Conservation (phyloP, 2,797 vertebrate species). For the Knipowitschia caucasica region DNA sequence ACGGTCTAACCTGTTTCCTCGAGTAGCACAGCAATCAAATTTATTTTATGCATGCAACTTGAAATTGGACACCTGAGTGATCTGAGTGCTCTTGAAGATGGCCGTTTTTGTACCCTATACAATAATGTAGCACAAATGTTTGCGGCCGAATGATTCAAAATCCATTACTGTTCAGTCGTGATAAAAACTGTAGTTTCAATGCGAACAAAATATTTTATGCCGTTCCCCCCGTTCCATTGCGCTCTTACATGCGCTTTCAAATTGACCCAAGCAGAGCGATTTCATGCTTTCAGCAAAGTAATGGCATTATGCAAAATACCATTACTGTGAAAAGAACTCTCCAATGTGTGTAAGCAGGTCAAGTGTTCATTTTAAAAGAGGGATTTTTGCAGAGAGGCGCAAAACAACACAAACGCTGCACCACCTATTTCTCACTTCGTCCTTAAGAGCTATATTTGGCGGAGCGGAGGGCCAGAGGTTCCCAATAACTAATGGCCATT, state of each 20-base stretch:
- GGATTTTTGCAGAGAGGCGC: constrained; percentile 46
- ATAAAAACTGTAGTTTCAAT: constrained; percentile 5
- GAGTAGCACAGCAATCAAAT: neutral
- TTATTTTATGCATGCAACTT: neutral
- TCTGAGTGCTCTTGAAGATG: constrained; percentile 1
- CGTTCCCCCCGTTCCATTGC: neutral
- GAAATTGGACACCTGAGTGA: constrained; percentile 4
- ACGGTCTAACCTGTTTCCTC: neutral
- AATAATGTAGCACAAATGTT: neutral
- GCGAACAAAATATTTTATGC: constrained; percentile 20
- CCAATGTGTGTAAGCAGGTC: constrained; percentile 61
- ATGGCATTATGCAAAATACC: constrained; percentile 77
- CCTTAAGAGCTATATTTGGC: constrained; percentile 45
- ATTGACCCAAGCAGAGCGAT: constrained; percentile 62
- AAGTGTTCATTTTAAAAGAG: constrained; percentile 62
- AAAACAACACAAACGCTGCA: constrained; percentile 45
- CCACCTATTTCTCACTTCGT: constrained; percentile 28
- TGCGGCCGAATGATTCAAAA: constrained; percentile 3
- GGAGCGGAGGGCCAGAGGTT: constrained; percentile 41
- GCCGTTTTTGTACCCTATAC: constrained; percentile 1
- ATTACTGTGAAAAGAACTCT: constrained; percentile 73
- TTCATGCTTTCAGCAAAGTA: constrained; percentile 76
- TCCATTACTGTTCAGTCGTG: neutral
- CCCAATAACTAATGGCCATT: constrained; percentile 57
- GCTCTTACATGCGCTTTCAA: constrained; percentile 30